Evolutionary conservation across 2,888 invertebrate species (phyloP).

Genomic region (Xanthia icteritia): DNA sequence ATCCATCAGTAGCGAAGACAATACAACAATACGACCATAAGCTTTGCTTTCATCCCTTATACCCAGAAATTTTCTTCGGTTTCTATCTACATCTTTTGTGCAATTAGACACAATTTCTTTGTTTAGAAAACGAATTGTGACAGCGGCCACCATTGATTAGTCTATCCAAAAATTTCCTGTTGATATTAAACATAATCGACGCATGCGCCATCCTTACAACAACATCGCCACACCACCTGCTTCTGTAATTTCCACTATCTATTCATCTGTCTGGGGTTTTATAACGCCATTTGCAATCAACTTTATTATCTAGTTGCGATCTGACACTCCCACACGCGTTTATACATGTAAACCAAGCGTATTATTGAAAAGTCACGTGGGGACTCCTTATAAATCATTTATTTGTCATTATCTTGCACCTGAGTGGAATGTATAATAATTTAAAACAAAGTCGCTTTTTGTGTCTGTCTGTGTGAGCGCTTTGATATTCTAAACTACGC

Average conservation of each 20-base stretch:
- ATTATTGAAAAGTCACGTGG: conserved; percentile 53
- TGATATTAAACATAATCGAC: conserved; percentile 2
- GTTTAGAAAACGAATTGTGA: not conserved
- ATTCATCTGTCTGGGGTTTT: conserved; percentile 58
- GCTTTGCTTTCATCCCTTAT: no score
- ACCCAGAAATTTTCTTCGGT: no score
- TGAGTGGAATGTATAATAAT: conserved; percentile 44
- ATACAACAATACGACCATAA: no score
- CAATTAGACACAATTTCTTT: not conserved
- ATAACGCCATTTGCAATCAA: conserved; percentile 59
- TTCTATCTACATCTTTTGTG: no score
- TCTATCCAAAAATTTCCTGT: not conserved
- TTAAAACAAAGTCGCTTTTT: not conserved
- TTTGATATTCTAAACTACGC: not conserved
- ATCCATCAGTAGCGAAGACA: no score
- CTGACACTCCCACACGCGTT: conserved; percentile 52
- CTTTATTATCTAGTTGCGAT: conserved; percentile 46
- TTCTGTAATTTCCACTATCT: conserved; percentile 60
- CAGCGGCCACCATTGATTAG: not conserved
- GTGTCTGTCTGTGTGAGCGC: not conserved
- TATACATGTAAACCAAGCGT: conserved; percentile 35
- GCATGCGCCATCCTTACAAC: conserved; percentile 19
- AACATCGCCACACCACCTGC: conserved; percentile 17
- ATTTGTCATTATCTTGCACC: conserved; percentile 55
- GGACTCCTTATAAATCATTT: conserved; percentile 56